phyloP scores from a whole-genome alignment of 2,113 vertebrate genomes.

The Condylura cristata region DNA sequence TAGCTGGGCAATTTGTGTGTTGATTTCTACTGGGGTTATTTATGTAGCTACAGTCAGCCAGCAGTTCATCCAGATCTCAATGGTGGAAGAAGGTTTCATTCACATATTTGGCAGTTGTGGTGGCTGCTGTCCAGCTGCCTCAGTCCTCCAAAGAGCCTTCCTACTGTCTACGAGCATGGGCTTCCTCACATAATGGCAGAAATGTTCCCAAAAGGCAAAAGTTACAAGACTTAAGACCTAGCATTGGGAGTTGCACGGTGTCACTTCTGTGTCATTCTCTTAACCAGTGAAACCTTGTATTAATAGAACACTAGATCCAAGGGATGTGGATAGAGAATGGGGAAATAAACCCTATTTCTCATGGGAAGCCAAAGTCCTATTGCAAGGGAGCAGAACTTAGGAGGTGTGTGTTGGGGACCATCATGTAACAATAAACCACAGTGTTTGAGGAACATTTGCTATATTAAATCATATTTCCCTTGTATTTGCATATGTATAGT shows the following conservation, averaged over 20 bases:
- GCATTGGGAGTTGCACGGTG: neutral
- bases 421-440: neutral
- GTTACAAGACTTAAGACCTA: neutral
- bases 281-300: neutral
- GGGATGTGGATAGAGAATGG: neutral
- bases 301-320: neutral
- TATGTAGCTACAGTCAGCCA: neutral
- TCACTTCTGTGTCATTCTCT: neutral
- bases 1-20: neutral
- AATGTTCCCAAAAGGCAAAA: neutral
- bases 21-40: neutral
- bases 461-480: neutral
- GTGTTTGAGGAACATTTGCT: neutral
- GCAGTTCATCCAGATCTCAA: neutral
- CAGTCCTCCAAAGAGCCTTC: neutral
- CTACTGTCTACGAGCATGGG: neutral
- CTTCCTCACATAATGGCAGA: neutral
- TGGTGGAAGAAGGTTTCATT: neutral
- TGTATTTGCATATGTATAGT: neutral
- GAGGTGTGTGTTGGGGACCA: neutral
- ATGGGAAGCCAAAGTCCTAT: neutral
- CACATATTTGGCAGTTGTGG: neutral
- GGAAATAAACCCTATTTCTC: neutral
- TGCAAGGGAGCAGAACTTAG: neutral
- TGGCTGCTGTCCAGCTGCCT: neutral